A percentile compares a stretch with the other conserved stretches of the same genome.
phyloP scores from a whole-genome alignment of 2,113 vertebrate genomes.

The Scomber japonicus region DNA sequence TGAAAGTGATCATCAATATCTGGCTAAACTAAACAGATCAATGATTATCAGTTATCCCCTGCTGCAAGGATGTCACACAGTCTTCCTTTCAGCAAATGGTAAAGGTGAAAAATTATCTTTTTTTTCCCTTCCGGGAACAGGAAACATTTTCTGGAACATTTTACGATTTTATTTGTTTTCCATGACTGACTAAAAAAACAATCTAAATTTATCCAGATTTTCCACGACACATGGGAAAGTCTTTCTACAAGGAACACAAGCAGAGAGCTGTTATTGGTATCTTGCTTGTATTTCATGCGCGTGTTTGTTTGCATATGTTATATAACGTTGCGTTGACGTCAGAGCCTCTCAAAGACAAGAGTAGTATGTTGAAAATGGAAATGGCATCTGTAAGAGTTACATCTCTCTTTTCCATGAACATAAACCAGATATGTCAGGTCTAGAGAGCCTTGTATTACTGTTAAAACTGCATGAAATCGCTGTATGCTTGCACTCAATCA shows the following conservation, averaged over 20 bases:
- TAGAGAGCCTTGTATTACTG: neutral
- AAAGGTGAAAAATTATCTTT: conserved; percentile 6
- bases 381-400: conserved; percentile 1
- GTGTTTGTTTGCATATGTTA: conserved; percentile 60
- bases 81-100: neutral
- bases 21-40: too few relatives aligned
- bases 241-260: conserved; percentile 28
- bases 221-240: conserved; percentile 61
- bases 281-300: conserved; percentile 25
- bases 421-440: neutral
- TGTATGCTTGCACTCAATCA: neutral
- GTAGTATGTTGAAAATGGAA: conserved; percentile 14
- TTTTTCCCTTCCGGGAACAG: conserved; percentile 13
- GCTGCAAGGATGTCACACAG: neutral
- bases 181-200: conserved; percentile 33
- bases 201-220: conserved; percentile 64
- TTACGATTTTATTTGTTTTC: conserved; percentile 38
- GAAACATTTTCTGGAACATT: conserved; percentile 27
- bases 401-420: neutral
- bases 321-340: conserved; percentile 24
- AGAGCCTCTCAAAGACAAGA: neutral
- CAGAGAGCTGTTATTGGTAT: conserved; percentile 10
- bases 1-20: neutral
- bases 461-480: neutral
- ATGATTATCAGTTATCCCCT: too few relatives aligned